A percentile compares a stretch with the other conserved stretches of the same genome.
phyloP scores from a whole-genome alignment of 2,888 invertebrate species.

The Heliconius charithonia region DNA sequence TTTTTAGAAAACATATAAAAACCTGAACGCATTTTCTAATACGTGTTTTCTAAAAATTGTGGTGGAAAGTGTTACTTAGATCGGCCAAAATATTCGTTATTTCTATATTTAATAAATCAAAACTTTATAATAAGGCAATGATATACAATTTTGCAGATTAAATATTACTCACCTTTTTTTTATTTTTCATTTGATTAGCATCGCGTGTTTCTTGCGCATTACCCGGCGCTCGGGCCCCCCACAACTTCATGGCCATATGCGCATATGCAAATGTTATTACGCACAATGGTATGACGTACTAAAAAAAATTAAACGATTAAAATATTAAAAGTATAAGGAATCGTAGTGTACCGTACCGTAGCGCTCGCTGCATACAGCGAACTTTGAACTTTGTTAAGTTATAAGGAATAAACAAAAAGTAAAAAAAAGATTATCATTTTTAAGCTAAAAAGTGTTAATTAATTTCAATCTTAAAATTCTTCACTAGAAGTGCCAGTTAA shows the following conservation, averaged over 20 bases:
- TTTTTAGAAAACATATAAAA: too few relatives aligned
- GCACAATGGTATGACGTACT: conserved; percentile 91
- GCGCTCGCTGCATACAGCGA: too few relatives aligned
- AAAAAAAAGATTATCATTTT: neutral
- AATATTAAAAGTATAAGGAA: neutral
- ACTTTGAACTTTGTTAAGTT: too few relatives aligned
- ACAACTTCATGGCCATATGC: conserved; percentile 90
- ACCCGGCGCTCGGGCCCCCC: conserved; percentile 91
- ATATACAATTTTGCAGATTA: neutral
- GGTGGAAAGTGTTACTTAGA: neutral
- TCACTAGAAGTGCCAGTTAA: neutral
- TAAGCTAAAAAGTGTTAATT: neutral
- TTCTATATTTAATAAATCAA: too few relatives aligned
- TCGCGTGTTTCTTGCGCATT: conserved; percentile 91
- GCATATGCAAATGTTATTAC: conserved; percentile 93
- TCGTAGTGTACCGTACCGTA: too few relatives aligned
- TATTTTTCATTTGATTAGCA: conserved; percentile 91
- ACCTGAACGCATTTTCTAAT: too few relatives aligned
- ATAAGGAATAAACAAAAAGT: too few relatives aligned
- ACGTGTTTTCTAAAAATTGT: too few relatives aligned
- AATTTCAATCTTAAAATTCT: neutral
- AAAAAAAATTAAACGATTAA: conserved; percentile 42
- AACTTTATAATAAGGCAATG: neutral
- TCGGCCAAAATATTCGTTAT: neutral
- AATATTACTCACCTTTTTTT: conserved; percentile 87